Evolutionary conservation across 2,888 invertebrate species (phyloP).

Genomic region (Noctua comes): DNA sequence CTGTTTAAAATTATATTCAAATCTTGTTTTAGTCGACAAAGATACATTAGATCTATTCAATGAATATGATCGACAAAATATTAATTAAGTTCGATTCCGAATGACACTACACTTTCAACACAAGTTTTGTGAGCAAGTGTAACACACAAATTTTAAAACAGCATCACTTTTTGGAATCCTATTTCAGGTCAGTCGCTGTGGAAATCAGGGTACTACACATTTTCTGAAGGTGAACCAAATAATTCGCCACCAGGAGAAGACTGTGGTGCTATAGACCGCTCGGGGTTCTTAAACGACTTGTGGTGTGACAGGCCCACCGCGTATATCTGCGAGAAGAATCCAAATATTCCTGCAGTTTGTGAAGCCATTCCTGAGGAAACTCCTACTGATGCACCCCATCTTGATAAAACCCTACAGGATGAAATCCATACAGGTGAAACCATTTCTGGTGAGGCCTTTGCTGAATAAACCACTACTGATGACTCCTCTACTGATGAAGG

Average conservation of each 20-base stretch:
- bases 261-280: slow-evolving; percentile 72
- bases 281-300: slow-evolving; percentile 69
- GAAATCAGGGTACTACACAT: slow-evolving; percentile 73
- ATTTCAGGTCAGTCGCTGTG: slow-evolving; percentile 71
- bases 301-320: slow-evolving; percentile 63
- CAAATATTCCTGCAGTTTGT: slow-evolving; percentile 20
- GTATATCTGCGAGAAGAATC: slow-evolving; percentile 57
- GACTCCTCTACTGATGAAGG: too few relatives aligned
- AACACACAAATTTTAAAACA: background rate
- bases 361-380: background rate
- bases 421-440: too few relatives aligned
- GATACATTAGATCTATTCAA: background rate
- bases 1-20: too few relatives aligned
- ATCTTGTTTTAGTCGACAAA: too few relatives aligned
- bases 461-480: too few relatives aligned
- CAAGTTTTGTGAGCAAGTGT: background rate
- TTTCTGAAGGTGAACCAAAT: slow-evolving; percentile 70
- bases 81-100: background rate
- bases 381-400: too few relatives aligned
- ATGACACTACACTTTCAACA: background rate
- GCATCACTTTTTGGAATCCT: too few relatives aligned
- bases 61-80: background rate
- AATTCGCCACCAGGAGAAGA: slow-evolving; percentile 68
- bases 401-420: too few relatives aligned
- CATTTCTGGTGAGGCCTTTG: too few relatives aligned